Evolutionary conservation across 2,888 invertebrate genomes (phyloP), one percentile per base, ranked within the genome.

Genomic region (Heliothis peltigera): DNA sequence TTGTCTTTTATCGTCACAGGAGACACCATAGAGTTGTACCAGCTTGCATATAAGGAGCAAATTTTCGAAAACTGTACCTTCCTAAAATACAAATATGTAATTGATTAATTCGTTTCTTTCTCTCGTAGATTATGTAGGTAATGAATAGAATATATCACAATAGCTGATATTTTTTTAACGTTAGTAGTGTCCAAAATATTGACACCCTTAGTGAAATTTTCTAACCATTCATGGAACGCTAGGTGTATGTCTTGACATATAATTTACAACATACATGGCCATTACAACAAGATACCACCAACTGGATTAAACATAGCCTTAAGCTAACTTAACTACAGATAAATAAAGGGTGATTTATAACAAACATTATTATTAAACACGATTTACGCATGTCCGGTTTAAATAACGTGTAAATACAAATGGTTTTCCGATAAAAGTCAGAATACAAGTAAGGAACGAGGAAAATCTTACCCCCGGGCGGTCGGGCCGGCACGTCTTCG

Each of bases 401-500:
- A 64, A 75, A 77, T 64, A 66, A 67, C 60, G 70, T 80, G 81
- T 75, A 70, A 77, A 79, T 81, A 70, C 67, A 80, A 79, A 79
- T 81, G 70, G 66, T 71, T 82, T 84, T 80, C 70, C 79, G 79
- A 81, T 75, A 72, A 73, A 69, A 77, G 82, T 78, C 80, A 76
- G 65, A 82, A 77, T 72, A 77, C 66, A 80, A 82, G 80, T 80
- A 81, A 86, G 82, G 84, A 87, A 86, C 79, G 81, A 88, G 86
- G 82, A 86, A 89, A 87, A 83, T 83, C 81, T 83, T 84, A 72
- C 77, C 82, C 81, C 74, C 66, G 55, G 72, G 75, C 76, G 77
- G 72, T 79, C 63, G 83, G 77, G 65, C 77, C 75, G 84, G 87
- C 88, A 87, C 91, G 91, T 91, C 89, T 89, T 91, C 86, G 90